Evolutionary conservation across 2,888 invertebrate genomes (phyloP), one percentile per base, ranked within the genome.

Genomic region (Oxyteleia sp.): DNA sequence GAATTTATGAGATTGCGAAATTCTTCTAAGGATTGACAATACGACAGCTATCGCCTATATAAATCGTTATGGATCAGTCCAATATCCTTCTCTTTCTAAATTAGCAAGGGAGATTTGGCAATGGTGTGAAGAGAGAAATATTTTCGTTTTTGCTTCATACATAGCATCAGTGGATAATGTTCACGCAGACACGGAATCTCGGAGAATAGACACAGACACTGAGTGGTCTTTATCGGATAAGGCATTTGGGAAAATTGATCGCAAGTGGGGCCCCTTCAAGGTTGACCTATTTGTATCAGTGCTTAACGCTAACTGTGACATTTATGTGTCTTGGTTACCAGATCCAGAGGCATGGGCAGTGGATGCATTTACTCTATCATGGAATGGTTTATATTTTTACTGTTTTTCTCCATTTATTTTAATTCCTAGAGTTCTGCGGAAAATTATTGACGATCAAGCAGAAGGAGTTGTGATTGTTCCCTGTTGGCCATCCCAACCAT

Each of bases 101-200:
- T 4, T 41, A 20, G 11, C 53, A 1, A 38, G 49, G 10, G 16
- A 45, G 3, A 59, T 71, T 20, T 71, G 57, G 71, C 32, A 57
- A 8, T 71, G 59, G 71, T 71, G 59, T 20, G 69, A 69, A 35
- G 18, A 47, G 2, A 0, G 69, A 15, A 20, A 69, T 32, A 32
- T 53, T 10, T 53, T 53, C 16, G 11, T 53, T 32, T 53, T 53
- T 32, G 53, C 53, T 13, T 53, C 32, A 16, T 53, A 53, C 10
- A 53, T 53, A 26, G 15, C 53, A 15, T 53, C 53, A 10, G 32
- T 10, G 8, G 53, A 53, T 0, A 53, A 53, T 32, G 15, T 32
- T 10, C 4, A n/a, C 4, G 53, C 32, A 3, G 32, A 53, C 15
- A 8, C 10, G 0, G 53, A 53, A 15, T 53, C 53, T 15, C 32